Evolutionary conservation across 2,113 vertebrate species (phyloP).

Genomic region (Hemiscyllium ocellatum): DNA sequence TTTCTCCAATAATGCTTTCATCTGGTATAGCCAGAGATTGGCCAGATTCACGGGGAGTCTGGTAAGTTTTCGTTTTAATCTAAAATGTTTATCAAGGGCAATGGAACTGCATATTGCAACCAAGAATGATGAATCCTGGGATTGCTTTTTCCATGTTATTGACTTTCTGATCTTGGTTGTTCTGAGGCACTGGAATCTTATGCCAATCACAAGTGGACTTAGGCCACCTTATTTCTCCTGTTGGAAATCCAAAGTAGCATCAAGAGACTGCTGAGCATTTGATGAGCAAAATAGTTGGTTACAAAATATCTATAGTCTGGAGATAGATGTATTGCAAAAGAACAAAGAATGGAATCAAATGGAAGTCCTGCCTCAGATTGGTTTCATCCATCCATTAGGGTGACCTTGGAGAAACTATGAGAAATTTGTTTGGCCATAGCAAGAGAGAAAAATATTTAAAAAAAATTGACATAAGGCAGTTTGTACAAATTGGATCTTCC

Average conservation of each 20-base stretch:
- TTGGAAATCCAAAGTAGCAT: neutral
- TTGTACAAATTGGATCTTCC: neutral
- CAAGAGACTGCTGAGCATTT: neutral
- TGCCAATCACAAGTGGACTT: neutral
- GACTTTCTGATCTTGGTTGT: neutral
- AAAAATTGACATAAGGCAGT: neutral
- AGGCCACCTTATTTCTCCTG: neutral
- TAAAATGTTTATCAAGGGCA: neutral
- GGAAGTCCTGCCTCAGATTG: neutral
- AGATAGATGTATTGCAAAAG: neutral
- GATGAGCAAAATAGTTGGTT: neutral
- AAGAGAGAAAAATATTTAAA: neutral
- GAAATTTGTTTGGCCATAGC: neutral
- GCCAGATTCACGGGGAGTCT: constrained; percentile 57
- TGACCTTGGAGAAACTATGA: neutral
- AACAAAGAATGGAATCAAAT: neutral
- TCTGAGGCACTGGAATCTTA: neutral
- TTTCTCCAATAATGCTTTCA: constrained; percentile 45
- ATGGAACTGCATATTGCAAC: neutral
- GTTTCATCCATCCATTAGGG: neutral
- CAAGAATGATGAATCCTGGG: neutral
- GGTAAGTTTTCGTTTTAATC: constrained; percentile 45
- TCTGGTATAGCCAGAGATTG: constrained; percentile 58
- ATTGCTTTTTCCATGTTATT: neutral
- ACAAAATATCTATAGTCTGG: neutral